Percentiles rank a stretch among this genome's conserved stretches.
Evolutionary conservation across 2,797 vertebrate genomes (phyloP).

Genomic region (Micropoecilia bifurca): DNA sequence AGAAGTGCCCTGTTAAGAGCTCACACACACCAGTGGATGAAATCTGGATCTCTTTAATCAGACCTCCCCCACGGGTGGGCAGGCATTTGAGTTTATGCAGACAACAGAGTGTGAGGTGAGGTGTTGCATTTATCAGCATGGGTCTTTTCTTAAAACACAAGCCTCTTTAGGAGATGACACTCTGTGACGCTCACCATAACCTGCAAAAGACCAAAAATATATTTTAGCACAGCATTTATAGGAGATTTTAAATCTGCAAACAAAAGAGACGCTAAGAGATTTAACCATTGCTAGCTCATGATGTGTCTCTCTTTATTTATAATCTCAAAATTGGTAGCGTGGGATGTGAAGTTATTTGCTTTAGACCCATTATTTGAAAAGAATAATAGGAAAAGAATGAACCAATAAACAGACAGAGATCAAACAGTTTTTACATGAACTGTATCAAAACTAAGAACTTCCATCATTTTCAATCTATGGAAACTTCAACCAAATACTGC

Average conservation of each 20-base stretch:
- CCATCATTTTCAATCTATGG: background rate
- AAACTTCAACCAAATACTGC: background rate
- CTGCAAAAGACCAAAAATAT: conserved; percentile 40
- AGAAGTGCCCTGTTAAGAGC: conserved; percentile 9
- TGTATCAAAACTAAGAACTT: background rate
- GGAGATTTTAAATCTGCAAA: background rate
- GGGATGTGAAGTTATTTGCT: background rate
- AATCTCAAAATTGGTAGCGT: background rate
- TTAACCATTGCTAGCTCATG: background rate
- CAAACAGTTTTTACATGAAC: background rate
- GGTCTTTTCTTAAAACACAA: conserved; percentile 79
- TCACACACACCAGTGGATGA: conserved; percentile 82
- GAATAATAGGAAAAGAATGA: background rate
- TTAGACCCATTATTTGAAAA: background rate
- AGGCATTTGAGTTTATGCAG: conserved; percentile 88
- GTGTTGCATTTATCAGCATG: conserved; percentile 88
- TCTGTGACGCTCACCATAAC: conserved; percentile 67
- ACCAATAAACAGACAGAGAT: background rate
- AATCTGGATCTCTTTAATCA: conserved; percentile 85
- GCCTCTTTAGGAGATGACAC: conserved; percentile 76
- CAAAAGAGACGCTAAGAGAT: background rate
- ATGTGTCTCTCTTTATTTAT: background rate
- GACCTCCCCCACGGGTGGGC: conserved; percentile 85
- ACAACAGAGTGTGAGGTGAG: conserved; percentile 83
- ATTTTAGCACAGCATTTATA: background rate